Evolutionary conservation across 2,113 vertebrate species (phyloP), one percentile per base, ranked within the genome.

Genomic region (Hippolais icterina): DNA sequence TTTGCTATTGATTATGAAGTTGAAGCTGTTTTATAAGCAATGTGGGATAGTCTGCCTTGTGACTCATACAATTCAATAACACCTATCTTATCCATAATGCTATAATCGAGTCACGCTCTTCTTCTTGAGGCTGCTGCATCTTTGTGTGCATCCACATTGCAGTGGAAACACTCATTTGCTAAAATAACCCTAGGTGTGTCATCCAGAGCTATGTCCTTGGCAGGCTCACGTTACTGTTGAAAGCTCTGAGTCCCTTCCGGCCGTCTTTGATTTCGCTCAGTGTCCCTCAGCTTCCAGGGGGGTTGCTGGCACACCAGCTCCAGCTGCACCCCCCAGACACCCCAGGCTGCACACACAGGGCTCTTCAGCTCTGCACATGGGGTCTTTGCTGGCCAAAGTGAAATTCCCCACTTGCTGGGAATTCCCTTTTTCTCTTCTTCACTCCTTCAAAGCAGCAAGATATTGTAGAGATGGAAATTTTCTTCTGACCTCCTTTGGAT

Each of bases 131-230:
- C 59, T 84, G 27, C 35, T 31, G 24, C 59, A 22, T 83, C 72
- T 80, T 61, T 70, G 29, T 63, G 76, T 23, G 44, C 35, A n/a
- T 84, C 69, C 47, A 64, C 86, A 77, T 78, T 74, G 64, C 79
- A 90, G 52, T 82, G 42, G 16, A 82, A 88, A 66, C 39, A 59
- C 50, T 92, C 69, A 63, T 75, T 83, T 91, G 83, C 93, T 95
- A 94, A 95, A 93, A 84, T 78, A 96, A 70, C 84, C 61, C n/a
- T 71, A 64, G 46, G 35, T 93, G 46, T 89, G 79, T 95, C 93
- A 92, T 72, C 83, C 83, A 71, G n/a, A 94, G 54, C 81, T 79
- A 78, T 83, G 77, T 87, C 79, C 93, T 96, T 94, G 88, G 78
- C 72, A 89, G 52, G 50, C 91, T 93, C 72, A 39, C 0, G 10